Conservation (phyloP, 2,888 invertebrate species). For the Julus scanicus region DNA sequence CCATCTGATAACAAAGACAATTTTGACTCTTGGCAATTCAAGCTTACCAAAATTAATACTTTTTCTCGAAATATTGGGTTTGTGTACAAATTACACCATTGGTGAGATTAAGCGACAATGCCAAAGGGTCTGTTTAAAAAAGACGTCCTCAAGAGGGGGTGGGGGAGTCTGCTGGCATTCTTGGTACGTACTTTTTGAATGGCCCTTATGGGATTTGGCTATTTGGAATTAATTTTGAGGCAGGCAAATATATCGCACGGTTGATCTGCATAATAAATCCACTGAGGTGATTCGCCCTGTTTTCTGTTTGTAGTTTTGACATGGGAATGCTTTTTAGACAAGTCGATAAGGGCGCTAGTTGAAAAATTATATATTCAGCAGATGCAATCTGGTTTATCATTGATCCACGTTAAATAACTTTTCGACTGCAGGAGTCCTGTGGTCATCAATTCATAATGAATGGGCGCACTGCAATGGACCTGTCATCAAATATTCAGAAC, state of each 20-base stretch:
- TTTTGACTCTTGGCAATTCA: neutral
- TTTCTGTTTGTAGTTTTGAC: constrained; percentile 2
- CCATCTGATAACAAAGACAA: neutral
- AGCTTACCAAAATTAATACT: too few species aligned
- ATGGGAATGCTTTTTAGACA: constrained; percentile 12
- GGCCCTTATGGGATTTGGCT: neutral
- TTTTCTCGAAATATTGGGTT: too few species aligned
- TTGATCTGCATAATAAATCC: neutral
- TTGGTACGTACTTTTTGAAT: too few species aligned
- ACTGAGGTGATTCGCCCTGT: neutral
- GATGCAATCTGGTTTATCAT: constrained; percentile 13
- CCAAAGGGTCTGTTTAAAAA: too few species aligned
- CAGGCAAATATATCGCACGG: neutral
- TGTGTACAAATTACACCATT: too few species aligned
- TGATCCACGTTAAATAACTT: constrained; percentile 25
- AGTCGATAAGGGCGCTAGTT: constrained; percentile 16
- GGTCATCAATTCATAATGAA: constrained; percentile 15
- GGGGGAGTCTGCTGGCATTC: too few species aligned
- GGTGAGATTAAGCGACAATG: neutral
- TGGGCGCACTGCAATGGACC: neutral
- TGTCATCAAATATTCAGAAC: neutral
- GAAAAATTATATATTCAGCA: constrained; percentile 19
- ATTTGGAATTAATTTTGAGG: constrained; percentile 5
- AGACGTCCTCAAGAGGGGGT: too few species aligned
- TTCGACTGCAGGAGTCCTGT: neutral